These are phyloP conservation scores for Leistus spinibarbis DNA, from an alignment of 2,888 invertebrate genomes.

Conservation along the genomic window DNA sequence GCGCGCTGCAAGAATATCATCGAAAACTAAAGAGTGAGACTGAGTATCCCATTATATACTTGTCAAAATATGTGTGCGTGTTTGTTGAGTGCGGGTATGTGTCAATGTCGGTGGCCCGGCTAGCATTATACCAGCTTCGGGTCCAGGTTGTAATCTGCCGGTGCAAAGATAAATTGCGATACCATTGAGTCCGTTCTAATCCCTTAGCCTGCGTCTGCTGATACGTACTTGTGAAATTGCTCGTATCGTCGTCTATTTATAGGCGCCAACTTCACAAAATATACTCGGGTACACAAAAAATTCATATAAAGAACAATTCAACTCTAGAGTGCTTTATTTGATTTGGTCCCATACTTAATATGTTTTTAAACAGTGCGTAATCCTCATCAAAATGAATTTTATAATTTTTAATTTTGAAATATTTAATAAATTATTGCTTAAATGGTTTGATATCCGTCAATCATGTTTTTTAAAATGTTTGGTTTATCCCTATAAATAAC, in stretches of 20 bases:
- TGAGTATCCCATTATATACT: not conserved
- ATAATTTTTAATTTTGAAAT: too few species aligned
- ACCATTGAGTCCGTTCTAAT: constrained; percentile 54
- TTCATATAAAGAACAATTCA: not conserved
- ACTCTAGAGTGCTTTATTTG: too few species aligned
- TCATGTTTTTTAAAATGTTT: too few species aligned
- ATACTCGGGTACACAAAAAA: not conserved
- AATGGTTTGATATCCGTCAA: too few species aligned
- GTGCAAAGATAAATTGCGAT: constrained; percentile 54
- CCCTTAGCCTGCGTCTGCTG: constrained; percentile 50
- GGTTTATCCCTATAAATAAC: too few species aligned
- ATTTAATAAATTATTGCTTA: too few species aligned
- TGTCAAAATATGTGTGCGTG: not conserved
- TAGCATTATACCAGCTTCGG: not conserved
- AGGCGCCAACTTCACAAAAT: not conserved
- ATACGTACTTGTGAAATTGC: constrained; percentile 47
- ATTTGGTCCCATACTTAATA: too few species aligned
- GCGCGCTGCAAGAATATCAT: not conserved
- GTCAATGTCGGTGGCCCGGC: not conserved
- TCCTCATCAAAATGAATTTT: too few species aligned
- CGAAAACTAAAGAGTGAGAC: not conserved
- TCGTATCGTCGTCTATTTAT: constrained; percentile 12
- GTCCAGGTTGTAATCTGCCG: constrained; percentile 52
- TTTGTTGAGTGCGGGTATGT: not conserved
- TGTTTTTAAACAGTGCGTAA: too few species aligned